Base-by-base conservation (phyloP, 1,140 invertebrate species). In the Ips typographus region DNA sequence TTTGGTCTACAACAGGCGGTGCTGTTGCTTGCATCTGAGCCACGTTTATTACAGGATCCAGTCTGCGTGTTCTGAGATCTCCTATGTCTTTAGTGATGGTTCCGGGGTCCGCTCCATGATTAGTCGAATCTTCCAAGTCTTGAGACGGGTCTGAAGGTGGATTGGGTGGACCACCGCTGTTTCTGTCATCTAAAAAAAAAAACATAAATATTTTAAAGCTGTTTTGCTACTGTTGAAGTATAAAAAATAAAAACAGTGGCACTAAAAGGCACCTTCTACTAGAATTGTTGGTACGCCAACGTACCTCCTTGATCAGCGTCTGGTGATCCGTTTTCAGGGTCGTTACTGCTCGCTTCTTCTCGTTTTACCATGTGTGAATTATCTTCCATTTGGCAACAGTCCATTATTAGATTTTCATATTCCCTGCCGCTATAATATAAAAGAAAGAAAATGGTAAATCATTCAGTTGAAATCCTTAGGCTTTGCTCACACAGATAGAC, bases 371-470 rank as follows among this genome's bases (percentile, higher is more conserved):
- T 87, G 79, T 88, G 88, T 36, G 89, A 87, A 68, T 86, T 90
- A 70, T 92, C 90, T 77, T 94, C 91, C 76, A 97, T 79, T 82
- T 97, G 95, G 79, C 93, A 95, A 77, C 91, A 91, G 80, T 97
- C 95, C 89, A 97, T 90, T 47, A 97, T 91, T 44, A 95, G 85
- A 80, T 94, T 92, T 73, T 91, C 91, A 76, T 93, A 94, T 80
- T 97, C 94, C 55, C 92, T 87, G 68, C 93, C 92, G 83, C 95
- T 97, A 85, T n/a, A n/a, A n/a, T n/a, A n/a, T n/a, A n/a, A n/a
- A n/a, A n/a, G n/a, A n/a, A n/a, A n/a, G n/a, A 85, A 87, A 6
- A 68, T 47, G n/a, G n/a, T 56, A 56, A n/a, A 37, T n/a, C n/a
- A n/a, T n/a, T n/a, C n/a, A n/a, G n/a, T n/a, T n/a, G n/a, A n/a